Evolutionary conservation across 2,797 vertebrate genomes (phyloP), one percentile per base, ranked within the genome.

Genomic region (Cygnus olor): DNA sequence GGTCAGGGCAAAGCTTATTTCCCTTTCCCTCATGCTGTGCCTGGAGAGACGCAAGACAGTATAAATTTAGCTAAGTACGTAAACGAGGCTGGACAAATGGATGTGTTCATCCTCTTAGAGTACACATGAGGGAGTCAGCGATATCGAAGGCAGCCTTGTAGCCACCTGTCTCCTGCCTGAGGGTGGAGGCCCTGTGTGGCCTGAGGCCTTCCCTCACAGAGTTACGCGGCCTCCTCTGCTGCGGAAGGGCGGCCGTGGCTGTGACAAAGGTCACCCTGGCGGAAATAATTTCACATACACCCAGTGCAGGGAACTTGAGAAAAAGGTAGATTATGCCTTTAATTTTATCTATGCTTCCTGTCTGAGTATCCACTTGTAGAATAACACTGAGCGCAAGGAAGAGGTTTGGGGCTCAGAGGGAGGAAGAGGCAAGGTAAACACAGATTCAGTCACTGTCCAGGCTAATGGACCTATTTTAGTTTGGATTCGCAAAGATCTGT

Each of bases 1-100:
- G 95, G 95, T 88, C 93, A 86, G 22, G 90, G 90, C 69, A 40
- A 68, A 92, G 91, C 96, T 94, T 94, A 88, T 95, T 96, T 94
- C 94, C 76, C 24, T 11, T 89, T 96, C 94, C 87, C 80, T 96
- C 91, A 47, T 83, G 57, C 90, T 95, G 94, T 72, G 40, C 91
- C 44, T 93, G 86, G 72, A 90, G 58, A 96, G 42, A 85, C 76
- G 63, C 60, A 89, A 38, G 82, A 93, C 44, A 94, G 38, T 58
- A 57, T 93, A 95, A 92, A 93, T 91, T 78, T 80, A 77, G 54
- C 95, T 94, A 93, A 93, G 57, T 92, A 74, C 93, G 88, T 94
- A 95, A 97, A 93, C 82, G 78, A 84, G 45, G 71, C 88, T 51
- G 63, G 85, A 79, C 54, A 72, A 86, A 80, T n/a, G 53, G 3